Conservation (phyloP, 37 sponge, comb jelly and placozoan species). For the Lycopodina hypogea region DNA sequence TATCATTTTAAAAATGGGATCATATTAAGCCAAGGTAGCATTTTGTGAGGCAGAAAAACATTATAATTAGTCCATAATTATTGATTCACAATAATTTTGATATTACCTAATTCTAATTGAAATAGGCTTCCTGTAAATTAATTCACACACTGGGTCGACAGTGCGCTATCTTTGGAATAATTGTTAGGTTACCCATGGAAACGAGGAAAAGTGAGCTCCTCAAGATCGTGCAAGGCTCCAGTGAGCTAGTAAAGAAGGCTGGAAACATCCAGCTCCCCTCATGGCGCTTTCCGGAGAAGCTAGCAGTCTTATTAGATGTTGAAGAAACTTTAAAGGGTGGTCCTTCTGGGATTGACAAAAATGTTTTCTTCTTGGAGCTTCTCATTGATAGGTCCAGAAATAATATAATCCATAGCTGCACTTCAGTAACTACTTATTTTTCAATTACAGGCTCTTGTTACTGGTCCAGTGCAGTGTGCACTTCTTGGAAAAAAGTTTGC, state of each 20-base stretch:
- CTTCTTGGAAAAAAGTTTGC: conserved; percentile 11
- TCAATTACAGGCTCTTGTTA: conserved; percentile 26
- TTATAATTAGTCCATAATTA: too few relatives aligned
- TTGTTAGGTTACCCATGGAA: conserved; percentile 29
- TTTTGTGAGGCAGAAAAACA: too few relatives aligned
- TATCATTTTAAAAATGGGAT: too few relatives aligned
- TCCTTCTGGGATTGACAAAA: background rate
- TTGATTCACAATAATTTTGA: too few relatives aligned
- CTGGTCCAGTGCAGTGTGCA: conserved; percentile 41
- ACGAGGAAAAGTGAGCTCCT: conserved; percentile 16
- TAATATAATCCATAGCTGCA: too few relatives aligned
- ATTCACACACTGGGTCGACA: too few relatives aligned
- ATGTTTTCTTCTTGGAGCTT: conserved; percentile 32
- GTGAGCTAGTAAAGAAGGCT: conserved; percentile 7
- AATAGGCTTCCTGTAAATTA: too few relatives aligned
- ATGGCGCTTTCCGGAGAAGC: conserved; percentile 60
- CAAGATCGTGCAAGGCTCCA: conserved; percentile 9
- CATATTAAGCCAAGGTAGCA: too few relatives aligned
- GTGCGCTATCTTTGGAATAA: too few relatives aligned
- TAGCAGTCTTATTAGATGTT: conserved; percentile 20
- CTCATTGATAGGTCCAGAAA: conserved; percentile 48
- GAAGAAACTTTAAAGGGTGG: conserved; percentile 13
- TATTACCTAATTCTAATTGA: too few relatives aligned
- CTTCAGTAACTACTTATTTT: background rate
- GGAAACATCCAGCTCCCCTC: conserved; percentile 44